Base-by-base conservation (phyloP, 2,888 invertebrate species). In the Diadegma fenestrale region DNA sequence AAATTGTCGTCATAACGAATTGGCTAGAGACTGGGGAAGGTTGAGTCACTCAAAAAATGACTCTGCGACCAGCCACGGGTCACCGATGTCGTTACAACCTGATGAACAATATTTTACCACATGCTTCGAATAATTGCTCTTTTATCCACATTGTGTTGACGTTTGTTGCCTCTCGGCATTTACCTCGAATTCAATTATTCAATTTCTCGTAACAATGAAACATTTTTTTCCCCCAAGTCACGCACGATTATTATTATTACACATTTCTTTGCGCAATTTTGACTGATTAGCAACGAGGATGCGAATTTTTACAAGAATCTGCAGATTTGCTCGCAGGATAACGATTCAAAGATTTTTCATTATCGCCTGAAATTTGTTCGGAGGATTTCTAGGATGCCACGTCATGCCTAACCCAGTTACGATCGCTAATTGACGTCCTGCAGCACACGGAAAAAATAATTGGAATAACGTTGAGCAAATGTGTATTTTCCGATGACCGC, bases 101-200 rank as follows among this genome's bases (percentile, higher is more conserved):
- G 54, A 58, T 81, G 84, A 87, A 87, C 86, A 87, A 85, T 86
- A 45, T 54, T 82, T 86, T 69, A 81, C 58, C 81, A 51, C 73
- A 45, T 73, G 69, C 78, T 66, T 76, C 22, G 7, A 61, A 81
- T 80, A 83, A 87, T 84, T 82, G 69, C 54, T 51, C 72, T 73
- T 71, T 84, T 73, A 75, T 58, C 54, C 43, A 26, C 30, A 73
- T 61, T 61, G 73, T 43, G 10, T 45, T 22, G 17, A 58, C 43
- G 22, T n/a, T 12, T 17, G 22, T n/a, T 30, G n/a, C n/a, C 43
- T n/a, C 30, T 17, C 14, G 33, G 19, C 22, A 51, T 30, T 7
- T 30, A 19, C 17, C 45, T 26, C 43, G 22, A 30, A 45, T 51
- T 51, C 45, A 30, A 71, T 30, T 33, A 71, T 71, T 51, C 12